Percentiles rank a stretch among this genome's conserved stretches.
These are phyloP conservation scores for Pantala flavescens DNA, from an alignment of 1,140 invertebrate genomes.

Conservation along the genomic window DNA sequence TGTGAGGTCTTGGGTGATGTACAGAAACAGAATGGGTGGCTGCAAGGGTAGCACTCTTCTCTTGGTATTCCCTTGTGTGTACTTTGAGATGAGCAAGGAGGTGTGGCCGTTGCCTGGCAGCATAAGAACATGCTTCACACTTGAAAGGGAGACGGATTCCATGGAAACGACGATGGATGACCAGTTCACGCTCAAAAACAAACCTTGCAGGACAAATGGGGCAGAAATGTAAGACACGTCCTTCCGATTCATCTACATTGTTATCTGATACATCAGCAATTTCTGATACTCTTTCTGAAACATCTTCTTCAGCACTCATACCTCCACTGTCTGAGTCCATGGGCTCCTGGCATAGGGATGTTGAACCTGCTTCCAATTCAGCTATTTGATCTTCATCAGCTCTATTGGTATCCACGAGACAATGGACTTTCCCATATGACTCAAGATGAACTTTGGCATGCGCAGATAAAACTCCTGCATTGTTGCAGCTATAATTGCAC, in stretches of 20 bases:
- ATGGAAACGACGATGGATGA: constrained; percentile 59
- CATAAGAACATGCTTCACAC: constrained; percentile 70
- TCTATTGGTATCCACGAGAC: constrained; percentile 49
- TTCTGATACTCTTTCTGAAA: neutral
- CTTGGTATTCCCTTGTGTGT: constrained; percentile 71
- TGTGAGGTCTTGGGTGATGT: constrained; percentile 48
- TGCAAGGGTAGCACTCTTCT: constrained; percentile 59
- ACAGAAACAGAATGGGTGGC: constrained; percentile 51
- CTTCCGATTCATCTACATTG: constrained; percentile 20
- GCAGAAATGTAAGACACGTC: constrained; percentile 41
- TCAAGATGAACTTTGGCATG: constrained; percentile 70
- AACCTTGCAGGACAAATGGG: constrained; percentile 64
- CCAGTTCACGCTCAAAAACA: constrained; percentile 50
- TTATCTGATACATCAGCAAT: neutral
- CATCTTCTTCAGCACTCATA: neutral
- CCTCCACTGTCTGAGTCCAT: constrained; percentile 11
- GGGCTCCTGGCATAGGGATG: neutral
- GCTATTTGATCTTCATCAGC: constrained; percentile 56
- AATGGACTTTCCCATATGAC: constrained; percentile 55
- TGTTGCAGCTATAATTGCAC: constrained; percentile 72
- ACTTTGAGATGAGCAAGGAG: constrained; percentile 63
- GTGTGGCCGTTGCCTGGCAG: constrained; percentile 55
- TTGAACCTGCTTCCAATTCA: constrained; percentile 36
- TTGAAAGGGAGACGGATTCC: constrained; percentile 47
- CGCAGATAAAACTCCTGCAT: constrained; percentile 58